These are phyloP conservation scores for Tachyglossus aculeatus DNA, from an alignment of 2,797 vertebrate species.

Conservation along the genomic window DNA sequence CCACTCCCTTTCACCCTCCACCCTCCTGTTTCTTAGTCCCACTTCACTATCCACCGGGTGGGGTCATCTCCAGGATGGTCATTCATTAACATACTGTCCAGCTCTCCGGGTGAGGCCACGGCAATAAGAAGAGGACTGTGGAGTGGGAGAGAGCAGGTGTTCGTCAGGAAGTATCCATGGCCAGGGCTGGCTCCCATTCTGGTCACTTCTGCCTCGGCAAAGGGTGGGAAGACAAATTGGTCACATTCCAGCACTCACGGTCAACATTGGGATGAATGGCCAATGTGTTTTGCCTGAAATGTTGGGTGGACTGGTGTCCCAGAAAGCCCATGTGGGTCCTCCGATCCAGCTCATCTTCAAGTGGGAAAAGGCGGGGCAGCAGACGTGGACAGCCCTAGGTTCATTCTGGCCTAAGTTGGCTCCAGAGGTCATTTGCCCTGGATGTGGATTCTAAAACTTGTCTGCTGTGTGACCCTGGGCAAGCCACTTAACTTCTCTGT, in stretches of 20 bases:
- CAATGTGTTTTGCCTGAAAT: not conserved
- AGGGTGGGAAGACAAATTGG: constrained; percentile 66
- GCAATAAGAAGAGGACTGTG: constrained; percentile 56
- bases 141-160: constrained; percentile 59
- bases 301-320: constrained; percentile 18
- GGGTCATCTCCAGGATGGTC: constrained; percentile 54
- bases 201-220: constrained; percentile 56
- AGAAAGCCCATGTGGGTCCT: constrained; percentile 14
- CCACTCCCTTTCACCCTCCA: not conserved
- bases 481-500: too few relatives aligned
- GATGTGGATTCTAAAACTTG: too few relatives aligned
- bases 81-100: constrained; percentile 68
- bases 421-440: too few relatives aligned
- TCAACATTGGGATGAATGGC: constrained; percentile 52
- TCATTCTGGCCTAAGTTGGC: too few relatives aligned
- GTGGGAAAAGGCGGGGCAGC: too few relatives aligned
- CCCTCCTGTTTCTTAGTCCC: not conserved
- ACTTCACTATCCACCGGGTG: constrained; percentile 56
- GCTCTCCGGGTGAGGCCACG: constrained; percentile 49
- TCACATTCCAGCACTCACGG: constrained; percentile 59
- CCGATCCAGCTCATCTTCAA: not conserved
- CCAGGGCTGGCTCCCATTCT: constrained; percentile 61
- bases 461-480: too few relatives aligned
- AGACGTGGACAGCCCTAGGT: too few relatives aligned
- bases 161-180: constrained; percentile 34